A percentile compares a stretch with the other conserved stretches of the same genome.
Evolutionary conservation across 2,888 invertebrate species (phyloP).

Genomic region (Creontiades dilutus): DNA sequence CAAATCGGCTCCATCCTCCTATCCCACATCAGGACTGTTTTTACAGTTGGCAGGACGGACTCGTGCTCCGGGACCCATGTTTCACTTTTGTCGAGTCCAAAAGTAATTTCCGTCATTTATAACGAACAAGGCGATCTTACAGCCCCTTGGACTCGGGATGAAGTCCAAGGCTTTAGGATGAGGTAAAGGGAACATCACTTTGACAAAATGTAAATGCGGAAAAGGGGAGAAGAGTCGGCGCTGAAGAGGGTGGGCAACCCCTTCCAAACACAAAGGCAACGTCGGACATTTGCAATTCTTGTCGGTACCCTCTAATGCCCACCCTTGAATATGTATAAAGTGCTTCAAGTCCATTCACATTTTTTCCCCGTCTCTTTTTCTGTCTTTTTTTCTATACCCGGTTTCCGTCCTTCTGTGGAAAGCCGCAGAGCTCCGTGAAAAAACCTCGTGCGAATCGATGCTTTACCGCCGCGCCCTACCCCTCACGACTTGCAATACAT

Average conservation of each 20-base stretch:
- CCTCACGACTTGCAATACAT: neutral
- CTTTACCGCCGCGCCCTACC: neutral
- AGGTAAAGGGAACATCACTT: conserved; percentile 56
- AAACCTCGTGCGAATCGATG: conserved; percentile 40
- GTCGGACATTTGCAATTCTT: conserved; percentile 68
- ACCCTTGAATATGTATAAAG: conserved; percentile 68
- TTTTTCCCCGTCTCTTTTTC: conserved; percentile 50
- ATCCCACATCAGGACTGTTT: conserved; percentile 11
- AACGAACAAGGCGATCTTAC: conserved; percentile 46
- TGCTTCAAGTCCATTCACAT: conserved; percentile 62
- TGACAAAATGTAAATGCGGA: conserved; percentile 67
- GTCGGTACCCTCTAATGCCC: conserved; percentile 64
- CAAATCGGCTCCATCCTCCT: conserved; percentile 7
- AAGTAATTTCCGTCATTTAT: conserved; percentile 46
- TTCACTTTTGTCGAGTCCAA: conserved; percentile 10
- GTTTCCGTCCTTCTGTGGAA: conserved; percentile 8
- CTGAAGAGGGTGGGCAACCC: neutral
- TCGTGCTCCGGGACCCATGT: neutral
- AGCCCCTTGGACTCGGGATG: neutral
- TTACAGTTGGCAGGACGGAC: neutral
- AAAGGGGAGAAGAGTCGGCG: neutral
- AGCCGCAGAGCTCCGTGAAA: conserved; percentile 35
- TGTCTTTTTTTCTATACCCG: conserved; percentile 48
- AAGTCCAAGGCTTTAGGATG: conserved; percentile 7
- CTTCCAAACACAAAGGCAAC: conserved; percentile 61